A percentile compares a stretch with the other conserved stretches of the same genome.
Conservation (phyloP, 2,113 vertebrate genomes). For the Hystrix cristata region DNA sequence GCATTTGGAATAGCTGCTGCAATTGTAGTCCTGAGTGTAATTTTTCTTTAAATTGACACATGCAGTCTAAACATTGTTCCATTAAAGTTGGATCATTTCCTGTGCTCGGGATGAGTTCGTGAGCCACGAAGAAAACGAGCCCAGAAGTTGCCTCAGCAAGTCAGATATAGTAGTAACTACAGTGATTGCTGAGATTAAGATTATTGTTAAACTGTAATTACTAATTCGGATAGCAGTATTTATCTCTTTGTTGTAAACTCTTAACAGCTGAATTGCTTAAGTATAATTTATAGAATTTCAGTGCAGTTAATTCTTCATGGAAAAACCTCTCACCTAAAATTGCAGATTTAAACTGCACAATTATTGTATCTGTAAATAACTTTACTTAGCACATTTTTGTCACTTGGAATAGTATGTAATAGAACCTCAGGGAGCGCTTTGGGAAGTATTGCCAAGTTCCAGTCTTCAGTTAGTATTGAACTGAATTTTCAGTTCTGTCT, state of each 20-base stretch:
- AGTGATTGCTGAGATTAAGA: slow-evolving; percentile 69
- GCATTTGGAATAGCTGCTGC: slow-evolving; percentile 75
- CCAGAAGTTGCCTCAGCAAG: slow-evolving; percentile 49
- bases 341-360: slow-evolving; percentile 87
- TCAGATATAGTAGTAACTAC: slow-evolving; percentile 61
- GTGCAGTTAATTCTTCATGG: slow-evolving; percentile 74
- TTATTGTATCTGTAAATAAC: slow-evolving; percentile 87
- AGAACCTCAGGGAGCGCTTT: slow-evolving; percentile 84
- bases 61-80: neutral
- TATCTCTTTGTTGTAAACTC: slow-evolving; percentile 73
- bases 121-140: slow-evolving; percentile 47
- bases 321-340: slow-evolving; percentile 76
- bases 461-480: slow-evolving; percentile 83
- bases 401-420: slow-evolving; percentile 85
- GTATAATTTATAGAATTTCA: slow-evolving; percentile 79
- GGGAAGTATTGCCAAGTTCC: slow-evolving; percentile 82
- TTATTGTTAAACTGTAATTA: slow-evolving; percentile 73
- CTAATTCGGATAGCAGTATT: slow-evolving; percentile 80
- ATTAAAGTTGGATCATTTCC: slow-evolving; percentile 59
- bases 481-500: slow-evolving; percentile 85
- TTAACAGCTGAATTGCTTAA: slow-evolving; percentile 72
- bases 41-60: slow-evolving; percentile 56
- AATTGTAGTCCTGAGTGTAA: neutral
- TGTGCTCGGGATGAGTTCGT: slow-evolving; percentile 55
- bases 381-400: slow-evolving; percentile 86